phyloP scores from a whole-genome alignment of 2,797 vertebrate genomes.

The Spheniscus humboldti region DNA sequence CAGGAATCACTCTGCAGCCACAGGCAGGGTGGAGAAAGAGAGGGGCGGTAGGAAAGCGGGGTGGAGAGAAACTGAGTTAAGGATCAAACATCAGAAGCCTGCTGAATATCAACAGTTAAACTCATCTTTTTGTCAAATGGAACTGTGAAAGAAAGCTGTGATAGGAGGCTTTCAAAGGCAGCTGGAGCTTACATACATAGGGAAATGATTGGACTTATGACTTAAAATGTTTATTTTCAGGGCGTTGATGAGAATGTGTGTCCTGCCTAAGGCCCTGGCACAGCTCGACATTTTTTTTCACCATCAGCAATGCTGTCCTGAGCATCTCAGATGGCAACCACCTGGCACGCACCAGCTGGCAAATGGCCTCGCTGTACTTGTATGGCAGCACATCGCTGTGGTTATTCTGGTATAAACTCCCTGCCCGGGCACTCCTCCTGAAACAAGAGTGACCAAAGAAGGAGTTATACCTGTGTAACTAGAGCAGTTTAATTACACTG shows the following conservation, averaged over 20 bases:
- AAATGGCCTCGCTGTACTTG: neutral
- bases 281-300: neutral
- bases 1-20: neutral
- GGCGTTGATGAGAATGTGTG: neutral
- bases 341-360: constrained; percentile 23
- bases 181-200: neutral
- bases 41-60: neutral
- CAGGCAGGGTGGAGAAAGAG: neutral
- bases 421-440: neutral
- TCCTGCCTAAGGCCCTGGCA: neutral
- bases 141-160: neutral
- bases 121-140: neutral
- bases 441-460: neutral
- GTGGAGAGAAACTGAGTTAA: neutral
- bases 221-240: constrained; percentile 32
- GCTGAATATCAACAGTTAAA: neutral
- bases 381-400: neutral
- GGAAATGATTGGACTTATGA: neutral
- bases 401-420: neutral
- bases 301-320: neutral
- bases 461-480: neutral
- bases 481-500: neutral
- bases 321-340: constrained; percentile 14
- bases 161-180: neutral
- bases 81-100: neutral